Evolutionary conservation across 2,797 vertebrate genomes (phyloP), one percentile per base, ranked within the genome.

Genomic region (Streptopelia turtur): DNA sequence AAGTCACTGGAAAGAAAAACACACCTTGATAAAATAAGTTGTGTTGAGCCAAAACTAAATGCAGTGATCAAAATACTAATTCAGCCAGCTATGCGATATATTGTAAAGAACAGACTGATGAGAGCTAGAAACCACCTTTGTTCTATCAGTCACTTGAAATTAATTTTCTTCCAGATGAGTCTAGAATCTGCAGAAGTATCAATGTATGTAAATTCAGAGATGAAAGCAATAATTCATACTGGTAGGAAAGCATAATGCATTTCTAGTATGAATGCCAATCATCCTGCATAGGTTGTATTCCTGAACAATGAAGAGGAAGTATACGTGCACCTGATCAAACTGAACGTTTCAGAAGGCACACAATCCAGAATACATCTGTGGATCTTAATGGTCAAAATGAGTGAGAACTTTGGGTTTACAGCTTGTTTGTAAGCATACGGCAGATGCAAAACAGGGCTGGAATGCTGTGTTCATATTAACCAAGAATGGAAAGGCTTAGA

Each of bases 181-280:
- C 85, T 95, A 86, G 85, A 93, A 95, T 80, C 68, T 71, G 68
- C 85, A 87, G 70, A 71, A 92, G 81, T 75, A 89, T 65, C 81
- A 83, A 53, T 89, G 71, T 80, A 87, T 89, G 91, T 77, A 93
- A 95, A 93, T 96, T 89, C 71, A 83, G 81, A 92, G 83, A 92
- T 89, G 70, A 96, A 97, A 94, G 88, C 86, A 95, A 69, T 93
- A 94, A 95, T 87, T 91, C 91, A 60, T 37, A 30, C 50, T 49
- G 56, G 71, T 78, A 78, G 71, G 45, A 93, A 96, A 95, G 88
- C 83, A 95, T 33, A 89, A 95, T 53, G 81, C 64, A 64, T 89
- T 92, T 89, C 75, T 64, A 60, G 55, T 49, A 53, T 17, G 77
- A 89, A 87, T 95, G 95, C 28, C 66, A 95, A 50, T 93, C 94